Percentiles rank a stretch among this genome's conserved stretches.
Conservation (phyloP, 2,113 vertebrate genomes). For the Petromus typicus region DNA sequence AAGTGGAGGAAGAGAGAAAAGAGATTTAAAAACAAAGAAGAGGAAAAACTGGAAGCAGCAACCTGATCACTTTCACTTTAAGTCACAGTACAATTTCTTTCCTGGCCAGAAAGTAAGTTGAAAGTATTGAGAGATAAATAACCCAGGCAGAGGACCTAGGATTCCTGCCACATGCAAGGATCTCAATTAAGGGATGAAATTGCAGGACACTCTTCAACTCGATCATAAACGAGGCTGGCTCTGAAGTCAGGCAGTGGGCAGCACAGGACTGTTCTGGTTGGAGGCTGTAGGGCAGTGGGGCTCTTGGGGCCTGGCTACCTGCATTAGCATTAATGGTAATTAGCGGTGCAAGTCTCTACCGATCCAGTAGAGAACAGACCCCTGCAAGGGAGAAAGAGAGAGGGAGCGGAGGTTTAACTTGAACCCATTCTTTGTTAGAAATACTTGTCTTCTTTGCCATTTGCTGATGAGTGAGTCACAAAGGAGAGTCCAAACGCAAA, state of each 20-base stretch:
- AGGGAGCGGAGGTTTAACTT: constrained; percentile 36
- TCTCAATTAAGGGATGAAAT: constrained; percentile 88
- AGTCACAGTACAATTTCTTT: constrained; percentile 82
- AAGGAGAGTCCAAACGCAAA: constrained; percentile 63
- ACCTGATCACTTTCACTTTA: constrained; percentile 81
- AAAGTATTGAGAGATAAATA: constrained; percentile 87
- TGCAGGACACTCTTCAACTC: constrained; percentile 83
- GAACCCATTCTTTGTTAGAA: constrained; percentile 69
- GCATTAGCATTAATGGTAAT: constrained; percentile 57
- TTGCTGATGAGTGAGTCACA: constrained; percentile 54
- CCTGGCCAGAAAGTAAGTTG: constrained; percentile 83
- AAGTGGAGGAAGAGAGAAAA: constrained; percentile 47
- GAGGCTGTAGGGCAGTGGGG: neutral
- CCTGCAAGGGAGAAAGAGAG: constrained; percentile 62
- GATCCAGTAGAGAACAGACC: constrained; percentile 52
- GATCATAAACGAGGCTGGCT: constrained; percentile 75
- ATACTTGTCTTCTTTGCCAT: constrained; percentile 55
- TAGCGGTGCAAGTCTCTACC: constrained; percentile 48
- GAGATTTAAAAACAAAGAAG: constrained; percentile 56
- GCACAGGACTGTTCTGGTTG: constrained; percentile 61
- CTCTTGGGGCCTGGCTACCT: constrained; percentile 42
- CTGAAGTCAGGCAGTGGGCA: constrained; percentile 80
- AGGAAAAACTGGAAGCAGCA: constrained; percentile 50
- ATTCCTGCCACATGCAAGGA: constrained; percentile 83
- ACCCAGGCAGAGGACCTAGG: constrained; percentile 82